phyloP scores from a whole-genome alignment of 1,140 invertebrate genomes.

The Drosophila nigrodunni region DNA sequence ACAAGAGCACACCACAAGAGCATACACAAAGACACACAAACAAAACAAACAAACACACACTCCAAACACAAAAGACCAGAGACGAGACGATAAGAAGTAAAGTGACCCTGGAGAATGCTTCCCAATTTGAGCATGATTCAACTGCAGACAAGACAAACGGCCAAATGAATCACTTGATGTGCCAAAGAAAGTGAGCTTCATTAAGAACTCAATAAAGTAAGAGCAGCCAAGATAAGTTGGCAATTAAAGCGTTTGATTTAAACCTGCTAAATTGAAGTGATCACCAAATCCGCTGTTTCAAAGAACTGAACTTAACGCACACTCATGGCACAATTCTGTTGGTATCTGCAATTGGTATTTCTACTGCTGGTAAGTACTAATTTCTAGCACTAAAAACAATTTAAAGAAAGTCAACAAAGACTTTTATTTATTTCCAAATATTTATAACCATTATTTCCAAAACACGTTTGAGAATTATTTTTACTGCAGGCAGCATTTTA shows the following conservation, averaged over 20 bases:
- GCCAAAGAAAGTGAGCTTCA: conserved; percentile 61
- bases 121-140: conserved; percentile 54
- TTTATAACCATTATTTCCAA: too few relatives aligned
- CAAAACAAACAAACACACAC: conserved; percentile 4
- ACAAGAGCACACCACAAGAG: too few relatives aligned
- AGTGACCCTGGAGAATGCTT: conserved; percentile 35
- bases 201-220: conserved; percentile 52
- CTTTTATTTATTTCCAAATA: too few relatives aligned
- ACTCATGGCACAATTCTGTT: conserved; percentile 80
- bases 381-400: too few relatives aligned
- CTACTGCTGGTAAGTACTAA: conserved; percentile 71
- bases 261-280: conserved; percentile 33
- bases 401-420: too few relatives aligned
- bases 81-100: conserved; percentile 4
- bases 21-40: neutral
- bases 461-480: too few relatives aligned
- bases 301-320: conserved; percentile 37
- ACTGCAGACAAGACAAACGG: conserved; percentile 50
- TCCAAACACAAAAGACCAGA: neutral
- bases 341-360: conserved; percentile 72
- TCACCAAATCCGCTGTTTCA: neutral
- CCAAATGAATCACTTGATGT: conserved; percentile 66
- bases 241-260: conserved; percentile 56
- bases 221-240: conserved; percentile 1
- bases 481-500: too few relatives aligned